Evolutionary conservation across 1,140 invertebrate genomes (phyloP).

Genomic region (Glossosoma conforme): DNA sequence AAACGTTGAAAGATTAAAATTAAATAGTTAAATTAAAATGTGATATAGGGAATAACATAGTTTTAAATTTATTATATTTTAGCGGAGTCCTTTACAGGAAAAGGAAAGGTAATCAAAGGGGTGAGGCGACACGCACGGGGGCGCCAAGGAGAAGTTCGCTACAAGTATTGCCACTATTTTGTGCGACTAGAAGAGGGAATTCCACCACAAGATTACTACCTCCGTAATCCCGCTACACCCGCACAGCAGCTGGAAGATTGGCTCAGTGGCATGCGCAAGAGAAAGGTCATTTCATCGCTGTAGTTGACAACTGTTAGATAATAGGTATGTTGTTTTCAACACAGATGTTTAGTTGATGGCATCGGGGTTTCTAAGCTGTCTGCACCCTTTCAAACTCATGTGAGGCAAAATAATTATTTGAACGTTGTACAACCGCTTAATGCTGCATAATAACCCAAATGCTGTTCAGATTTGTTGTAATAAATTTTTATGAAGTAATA

Average conservation of each 20-base stretch:
- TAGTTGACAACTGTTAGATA: too few relatives aligned
- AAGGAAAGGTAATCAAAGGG: slow-evolving; percentile 75
- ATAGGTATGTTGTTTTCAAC: too few relatives aligned
- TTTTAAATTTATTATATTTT: slow-evolving; percentile 34
- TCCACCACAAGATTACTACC: slow-evolving; percentile 81
- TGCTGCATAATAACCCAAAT: too few relatives aligned
- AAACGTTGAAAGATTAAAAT: neutral
- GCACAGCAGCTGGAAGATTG: slow-evolving; percentile 70
- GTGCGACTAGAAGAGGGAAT: slow-evolving; percentile 86
- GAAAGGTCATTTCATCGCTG: slow-evolving; percentile 66
- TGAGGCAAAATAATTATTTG: too few relatives aligned
- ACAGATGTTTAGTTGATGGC: too few relatives aligned
- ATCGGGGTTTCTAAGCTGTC: too few relatives aligned
- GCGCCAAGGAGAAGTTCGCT: slow-evolving; percentile 66
- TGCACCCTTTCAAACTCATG: too few relatives aligned
- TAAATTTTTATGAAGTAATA: too few relatives aligned
- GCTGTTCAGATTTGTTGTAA: too few relatives aligned
- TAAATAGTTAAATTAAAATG: neutral
- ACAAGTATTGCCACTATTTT: slow-evolving; percentile 83
- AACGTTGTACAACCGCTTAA: too few relatives aligned
- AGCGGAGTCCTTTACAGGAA: slow-evolving; percentile 83
- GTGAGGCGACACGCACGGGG: slow-evolving; percentile 72
- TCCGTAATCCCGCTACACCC: slow-evolving; percentile 59
- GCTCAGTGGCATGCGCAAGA: slow-evolving; percentile 62
- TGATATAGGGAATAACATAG: neutral